These are phyloP conservation scores for Columba livia DNA, from an alignment of 2,113 vertebrate species.

Conservation along the genomic window DNA sequence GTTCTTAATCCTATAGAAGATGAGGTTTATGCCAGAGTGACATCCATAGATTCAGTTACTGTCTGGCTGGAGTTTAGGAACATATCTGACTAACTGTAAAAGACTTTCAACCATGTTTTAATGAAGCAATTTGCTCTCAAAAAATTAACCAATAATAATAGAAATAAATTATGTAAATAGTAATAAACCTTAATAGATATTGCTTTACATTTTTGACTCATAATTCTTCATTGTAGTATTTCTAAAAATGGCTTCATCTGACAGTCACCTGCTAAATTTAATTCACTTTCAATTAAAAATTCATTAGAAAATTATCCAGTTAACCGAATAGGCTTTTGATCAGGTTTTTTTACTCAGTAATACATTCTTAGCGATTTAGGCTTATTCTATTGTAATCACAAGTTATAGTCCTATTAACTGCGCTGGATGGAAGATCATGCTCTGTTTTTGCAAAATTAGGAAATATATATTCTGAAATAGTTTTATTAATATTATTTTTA, in stretches of 20 bases:
- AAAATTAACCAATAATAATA: background rate
- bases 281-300: background rate
- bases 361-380: background rate
- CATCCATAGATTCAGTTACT: too few relatives aligned
- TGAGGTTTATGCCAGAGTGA: too few relatives aligned
- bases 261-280: background rate
- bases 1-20: too few relatives aligned
- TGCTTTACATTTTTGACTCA: background rate
- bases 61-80: too few relatives aligned
- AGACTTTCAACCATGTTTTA: background rate
- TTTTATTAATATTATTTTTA: constrained; percentile 33
- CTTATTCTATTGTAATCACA: background rate
- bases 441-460: background rate
- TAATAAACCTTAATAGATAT: background rate
- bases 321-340: background rate
- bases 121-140: background rate
- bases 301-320: background rate
- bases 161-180: background rate
- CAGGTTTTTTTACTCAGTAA: background rate
- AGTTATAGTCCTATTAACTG: background rate
- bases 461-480: background rate
- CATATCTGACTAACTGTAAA: too few relatives aligned
- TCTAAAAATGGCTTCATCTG: background rate
- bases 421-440: background rate
- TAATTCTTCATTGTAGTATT: background rate